These are phyloP conservation scores for Bombylius major DNA, from an alignment of 2,888 invertebrate species.

Conservation along the genomic window DNA sequence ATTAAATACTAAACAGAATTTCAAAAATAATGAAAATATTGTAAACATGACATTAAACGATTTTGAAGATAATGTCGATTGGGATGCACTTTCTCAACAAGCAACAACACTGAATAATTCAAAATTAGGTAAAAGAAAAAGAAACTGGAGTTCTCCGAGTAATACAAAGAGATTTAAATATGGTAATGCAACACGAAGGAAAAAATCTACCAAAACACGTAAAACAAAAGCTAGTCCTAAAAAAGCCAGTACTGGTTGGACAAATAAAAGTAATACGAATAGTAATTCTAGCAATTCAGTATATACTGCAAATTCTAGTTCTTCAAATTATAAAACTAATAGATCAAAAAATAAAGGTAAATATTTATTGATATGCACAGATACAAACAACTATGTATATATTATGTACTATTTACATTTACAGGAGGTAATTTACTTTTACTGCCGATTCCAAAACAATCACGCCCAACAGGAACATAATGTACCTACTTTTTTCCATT, in stretches of 20 bases:
- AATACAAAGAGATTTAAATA: background rate
- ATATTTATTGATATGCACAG: no score
- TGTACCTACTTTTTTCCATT: background rate
- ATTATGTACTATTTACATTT: background rate
- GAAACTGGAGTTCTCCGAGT: background rate
- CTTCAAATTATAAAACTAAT: no score
- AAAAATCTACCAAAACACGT: background rate
- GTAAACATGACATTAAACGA: background rate
- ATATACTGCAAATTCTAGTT: no score
- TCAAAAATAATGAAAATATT: background rate
- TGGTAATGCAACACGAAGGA: background rate
- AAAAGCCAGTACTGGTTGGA: background rate
- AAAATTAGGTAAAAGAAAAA: conserved; percentile 1
- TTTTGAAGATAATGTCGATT: conserved; percentile 2
- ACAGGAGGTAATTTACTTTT: background rate
- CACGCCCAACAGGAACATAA: background rate
- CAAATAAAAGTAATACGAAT: background rate
- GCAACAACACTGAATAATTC: background rate
- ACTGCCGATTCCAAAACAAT: background rate
- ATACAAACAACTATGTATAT: no score
- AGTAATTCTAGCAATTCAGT: background rate
- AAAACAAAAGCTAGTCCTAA: background rate
- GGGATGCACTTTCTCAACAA: background rate
- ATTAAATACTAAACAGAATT: background rate
- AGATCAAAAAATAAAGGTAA: no score